Evolutionary conservation across 2,113 vertebrate genomes (phyloP), one percentile per base, ranked within the genome.

Genomic region (Chloropsis cyanopogon): DNA sequence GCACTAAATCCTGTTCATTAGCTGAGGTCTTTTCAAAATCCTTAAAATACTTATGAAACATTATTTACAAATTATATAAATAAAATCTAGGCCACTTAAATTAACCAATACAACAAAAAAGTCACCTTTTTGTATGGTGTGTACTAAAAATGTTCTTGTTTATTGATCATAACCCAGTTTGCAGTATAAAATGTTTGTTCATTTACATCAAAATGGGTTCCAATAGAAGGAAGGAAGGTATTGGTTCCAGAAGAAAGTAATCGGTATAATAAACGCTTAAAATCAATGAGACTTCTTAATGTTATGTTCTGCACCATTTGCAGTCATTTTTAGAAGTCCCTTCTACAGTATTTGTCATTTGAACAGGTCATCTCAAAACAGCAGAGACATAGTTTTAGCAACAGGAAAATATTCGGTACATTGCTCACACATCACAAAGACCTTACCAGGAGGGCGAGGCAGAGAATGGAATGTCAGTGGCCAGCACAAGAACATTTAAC

Each of bases 401-500:
- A 89, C 52, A 41, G 88, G 91, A 49, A 89, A 91, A 90, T 89
- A 95, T n/a, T 92, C 82, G 87, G 87, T 21, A 97, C 77, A 46
- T 95, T 14, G 82, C 89, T 95, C 93, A 95, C 90, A 94, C 73
- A 53, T 95, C 96, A 97, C 96, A 94, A 71, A 95, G 87, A 94
- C 85, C 68, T 94, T 37, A 66, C 64, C 77, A 72, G 69, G 93
- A 94, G 70, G 90, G 59, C 31, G 60, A 96, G 83, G 89, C 89
- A 85, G 76, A 88, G 59, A 91, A 93, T 39, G 93, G 93, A 95
- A 97, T 93, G 98, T 97, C 97, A 97, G 98, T 98, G 98, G 98
- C 98, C 98, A 98, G 98, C 98, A 98, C 98, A 98, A 98, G 97
- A 96, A 97, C 96, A 97, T 93, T 98, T 98, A 98, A 98, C 97